Evolutionary conservation across 2,888 invertebrate species (phyloP), one percentile per base, ranked within the genome.

Genomic region (Andrena dorsata): DNA sequence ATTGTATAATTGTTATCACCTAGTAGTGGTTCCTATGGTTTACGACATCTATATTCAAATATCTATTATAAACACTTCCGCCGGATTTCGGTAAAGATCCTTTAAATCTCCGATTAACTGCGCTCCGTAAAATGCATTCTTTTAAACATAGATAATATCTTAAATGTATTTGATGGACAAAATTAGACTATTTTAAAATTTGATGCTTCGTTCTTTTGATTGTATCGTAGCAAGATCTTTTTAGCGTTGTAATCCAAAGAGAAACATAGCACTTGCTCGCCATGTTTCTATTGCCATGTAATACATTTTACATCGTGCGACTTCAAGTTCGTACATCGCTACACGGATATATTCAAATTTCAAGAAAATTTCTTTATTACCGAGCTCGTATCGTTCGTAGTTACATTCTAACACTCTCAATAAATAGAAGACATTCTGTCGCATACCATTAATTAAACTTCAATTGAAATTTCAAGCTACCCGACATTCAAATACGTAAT

Each of bases 41-140:
- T 66, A 66, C 60, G 30, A 84, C 68, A 69, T 84, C 79, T 84
- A 83, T 58, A 83, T 61, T 76, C 64, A 47, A 84, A 71, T 73
- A 77, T 68, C 51, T 84, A 69, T 72, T 41, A 71, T 76, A 60
- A 75, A 65, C 64, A 84, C 68, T 61, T 79, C 64, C 32, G 60
- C 47, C 35, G n/a, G 65, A 72, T 64, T 72, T 69, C 60, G 61
- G 61, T 63, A 63, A 78, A 26, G 65, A 70, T 60, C 61, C 16
- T 32, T 73, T 32, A 63, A 74, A 7, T 49, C 41, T 60, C 63
- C 20, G 26, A 32, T 76, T 32, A 69, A 76, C 47, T 51, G 51
- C 30, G 72, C 65, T 56, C 8, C 32, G 60, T 70, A 73, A 73
- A 80, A 76, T 82, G 72, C 66, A 82, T 53, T 56, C n/a, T 71